Evolutionary conservation across 2,888 invertebrate species (phyloP).

Genomic region (Phyllotreta striolata): DNA sequence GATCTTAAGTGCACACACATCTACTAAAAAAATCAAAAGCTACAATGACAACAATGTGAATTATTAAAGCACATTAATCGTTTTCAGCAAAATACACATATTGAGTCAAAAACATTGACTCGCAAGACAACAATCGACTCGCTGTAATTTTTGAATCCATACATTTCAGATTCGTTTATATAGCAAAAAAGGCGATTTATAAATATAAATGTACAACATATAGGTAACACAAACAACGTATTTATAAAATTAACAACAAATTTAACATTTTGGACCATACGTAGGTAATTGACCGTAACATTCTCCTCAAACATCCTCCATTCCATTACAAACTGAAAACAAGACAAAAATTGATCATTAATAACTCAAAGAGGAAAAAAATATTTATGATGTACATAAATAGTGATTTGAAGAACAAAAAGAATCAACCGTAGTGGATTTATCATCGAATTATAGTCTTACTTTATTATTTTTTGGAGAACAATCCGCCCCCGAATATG

Average conservation of each 20-base stretch:
- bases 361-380: too few species aligned
- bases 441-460: too few species aligned
- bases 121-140: too few species aligned
- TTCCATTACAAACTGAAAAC: neutral
- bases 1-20: neutral
- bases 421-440: too few species aligned
- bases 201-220: conserved; percentile 13
- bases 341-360: neutral
- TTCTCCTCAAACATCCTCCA: neutral
- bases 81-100: neutral
- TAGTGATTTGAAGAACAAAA: too few species aligned
- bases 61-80: neutral
- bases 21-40: neutral
- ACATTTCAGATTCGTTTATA: neutral
- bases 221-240: conserved; percentile 2
- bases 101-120: neutral
- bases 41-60: neutral
- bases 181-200: conserved; percentile 1
- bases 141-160: too few species aligned
- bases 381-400: too few species aligned
- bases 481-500: conserved; percentile 46
- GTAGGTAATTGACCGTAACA: conserved; percentile 16
- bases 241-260: conserved; percentile 32
- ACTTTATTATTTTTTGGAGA: conserved; percentile 40
- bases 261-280: conserved; percentile 29